Conservation (phyloP, 1,140 invertebrate species). For the Antheraea mylitta region DNA sequence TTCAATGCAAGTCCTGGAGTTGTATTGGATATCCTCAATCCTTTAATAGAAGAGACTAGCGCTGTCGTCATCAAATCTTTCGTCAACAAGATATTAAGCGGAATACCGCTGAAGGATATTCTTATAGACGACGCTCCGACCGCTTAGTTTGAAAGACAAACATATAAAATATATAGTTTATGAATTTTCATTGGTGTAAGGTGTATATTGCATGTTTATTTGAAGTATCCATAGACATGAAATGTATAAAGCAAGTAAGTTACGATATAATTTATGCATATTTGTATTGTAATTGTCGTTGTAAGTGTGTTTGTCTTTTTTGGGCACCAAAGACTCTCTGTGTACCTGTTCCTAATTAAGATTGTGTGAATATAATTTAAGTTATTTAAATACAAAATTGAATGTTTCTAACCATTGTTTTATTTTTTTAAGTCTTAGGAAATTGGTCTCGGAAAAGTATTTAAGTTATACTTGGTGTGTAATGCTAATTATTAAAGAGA, state of each 20-base stretch:
- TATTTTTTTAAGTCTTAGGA: background rate
- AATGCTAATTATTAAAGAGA: no score
- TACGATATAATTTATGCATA: background rate
- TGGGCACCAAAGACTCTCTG: conserved; percentile 8
- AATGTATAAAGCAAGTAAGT: background rate
- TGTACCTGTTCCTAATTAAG: conserved; percentile 12
- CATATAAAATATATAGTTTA: background rate
- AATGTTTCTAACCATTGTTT: background rate
- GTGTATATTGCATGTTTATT: background rate
- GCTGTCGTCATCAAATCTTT: conserved; percentile 80
- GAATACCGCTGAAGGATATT: conserved; percentile 80
- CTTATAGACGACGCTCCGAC: conserved; percentile 52
- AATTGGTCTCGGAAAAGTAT: no score
- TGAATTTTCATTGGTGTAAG: background rate
- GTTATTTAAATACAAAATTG: conserved; percentile 12
- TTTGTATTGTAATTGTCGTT: background rate
- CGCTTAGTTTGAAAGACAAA: background rate
- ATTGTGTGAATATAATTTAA: conserved; percentile 4
- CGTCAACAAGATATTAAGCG: conserved; percentile 79
- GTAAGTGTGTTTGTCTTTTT: background rate
- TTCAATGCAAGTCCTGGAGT: conserved; percentile 84
- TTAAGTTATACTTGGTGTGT: no score
- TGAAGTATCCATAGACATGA: background rate
- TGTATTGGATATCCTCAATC: conserved; percentile 85
- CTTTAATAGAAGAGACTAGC: conserved; percentile 85